A percentile compares a stretch with the other conserved stretches of the same genome.
Evolutionary conservation across 2,113 vertebrate genomes (phyloP).

Genomic region (Paracanthobrama guichenoti): DNA sequence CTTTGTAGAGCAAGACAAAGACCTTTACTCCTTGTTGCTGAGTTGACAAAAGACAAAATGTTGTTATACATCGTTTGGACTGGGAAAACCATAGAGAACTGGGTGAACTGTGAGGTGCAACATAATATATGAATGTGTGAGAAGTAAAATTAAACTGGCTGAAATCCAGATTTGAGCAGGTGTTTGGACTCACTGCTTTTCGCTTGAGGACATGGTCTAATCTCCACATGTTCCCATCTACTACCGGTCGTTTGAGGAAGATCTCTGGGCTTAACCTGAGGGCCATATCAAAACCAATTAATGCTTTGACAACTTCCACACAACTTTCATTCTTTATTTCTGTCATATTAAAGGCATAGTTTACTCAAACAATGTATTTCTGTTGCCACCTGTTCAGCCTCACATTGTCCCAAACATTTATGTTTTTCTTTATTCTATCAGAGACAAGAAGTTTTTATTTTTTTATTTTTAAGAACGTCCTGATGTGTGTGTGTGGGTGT

Average conservation of each 20-base stretch:
- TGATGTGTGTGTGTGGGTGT: not conserved
- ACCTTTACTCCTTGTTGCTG: conserved; percentile 62
- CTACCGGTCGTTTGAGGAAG: conserved; percentile 60
- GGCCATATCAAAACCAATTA: conserved; percentile 9
- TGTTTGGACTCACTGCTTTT: conserved; percentile 55
- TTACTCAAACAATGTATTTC: not conserved
- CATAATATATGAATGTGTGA: not conserved
- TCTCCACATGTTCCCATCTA: conserved; percentile 64
- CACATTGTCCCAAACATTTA: not conserved
- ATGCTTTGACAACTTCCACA: not conserved
- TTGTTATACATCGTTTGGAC: not conserved
- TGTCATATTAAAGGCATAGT: not conserved
- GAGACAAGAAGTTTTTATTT: not conserved
- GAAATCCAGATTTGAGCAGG: conserved; percentile 3
- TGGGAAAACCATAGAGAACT: not conserved
- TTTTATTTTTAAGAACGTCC: not conserved
- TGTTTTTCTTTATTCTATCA: not conserved
- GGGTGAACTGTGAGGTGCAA: not conserved
- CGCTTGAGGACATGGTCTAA: conserved; percentile 60
- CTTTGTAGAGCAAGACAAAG: conserved; percentile 63
- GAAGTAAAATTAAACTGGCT: conserved; percentile 11
- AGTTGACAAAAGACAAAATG: conserved; percentile 4
- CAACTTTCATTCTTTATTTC: conserved; percentile 15
- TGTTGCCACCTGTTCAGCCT: not conserved
- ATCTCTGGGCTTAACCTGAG: conserved; percentile 62